These are phyloP conservation scores for Myotis daubentonii DNA, from an alignment of 2,797 vertebrate species.

Conservation along the genomic window DNA sequence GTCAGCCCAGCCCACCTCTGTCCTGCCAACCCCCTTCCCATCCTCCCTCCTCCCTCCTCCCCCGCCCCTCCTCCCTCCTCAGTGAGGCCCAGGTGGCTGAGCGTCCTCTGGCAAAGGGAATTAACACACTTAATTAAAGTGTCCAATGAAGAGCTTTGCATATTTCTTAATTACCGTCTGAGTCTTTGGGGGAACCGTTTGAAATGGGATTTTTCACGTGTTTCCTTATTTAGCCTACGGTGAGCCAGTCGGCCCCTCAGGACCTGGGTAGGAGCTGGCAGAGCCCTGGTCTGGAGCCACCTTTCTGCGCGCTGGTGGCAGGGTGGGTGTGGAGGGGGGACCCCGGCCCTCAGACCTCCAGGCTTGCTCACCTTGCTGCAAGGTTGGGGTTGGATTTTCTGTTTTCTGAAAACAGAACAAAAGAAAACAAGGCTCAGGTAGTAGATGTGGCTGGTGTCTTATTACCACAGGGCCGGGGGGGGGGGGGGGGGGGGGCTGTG, in stretches of 20 bases:
- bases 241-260: conserved; percentile 18
- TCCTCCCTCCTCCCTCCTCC: no score
- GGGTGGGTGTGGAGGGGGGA: not conserved
- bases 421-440: not conserved
- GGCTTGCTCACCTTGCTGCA: not conserved
- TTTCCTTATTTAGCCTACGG: conserved; percentile 61
- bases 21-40: not conserved
- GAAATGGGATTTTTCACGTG: conserved; percentile 74
- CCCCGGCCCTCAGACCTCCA: not conserved
- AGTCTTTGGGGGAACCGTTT: conserved; percentile 69
- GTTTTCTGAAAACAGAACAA: not conserved
- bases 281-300: not conserved
- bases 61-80: not conserved
- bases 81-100: conserved; percentile 60
- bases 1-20: not conserved
- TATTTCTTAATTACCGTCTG: conserved; percentile 80
- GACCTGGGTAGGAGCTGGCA: conserved; percentile 37
- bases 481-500: fast-evolving
- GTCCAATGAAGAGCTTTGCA: conserved; percentile 76
- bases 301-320: not conserved
- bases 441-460: not conserved
- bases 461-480: not conserved
- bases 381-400: not conserved
- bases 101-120: conserved; percentile 70
- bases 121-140: conserved; percentile 82